A percentile compares a stretch with the other conserved stretches of the same genome.
Evolutionary conservation across 2,888 invertebrate species (phyloP).

Genomic region (Aspidiotus destructor): DNA sequence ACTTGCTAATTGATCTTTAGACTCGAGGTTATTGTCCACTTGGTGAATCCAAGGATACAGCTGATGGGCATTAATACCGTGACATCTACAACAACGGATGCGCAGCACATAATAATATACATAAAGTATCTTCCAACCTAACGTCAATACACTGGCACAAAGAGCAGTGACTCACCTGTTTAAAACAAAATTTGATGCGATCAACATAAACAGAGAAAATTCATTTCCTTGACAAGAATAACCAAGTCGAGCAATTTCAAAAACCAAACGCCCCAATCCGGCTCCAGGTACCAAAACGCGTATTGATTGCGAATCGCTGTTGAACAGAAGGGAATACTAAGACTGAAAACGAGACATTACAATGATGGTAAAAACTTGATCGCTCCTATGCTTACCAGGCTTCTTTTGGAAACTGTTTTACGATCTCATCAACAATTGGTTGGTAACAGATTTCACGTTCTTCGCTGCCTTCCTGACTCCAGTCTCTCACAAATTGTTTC

Average conservation of each 20-base stretch:
- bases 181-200: conserved; percentile 89
- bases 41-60: conserved; percentile 95
- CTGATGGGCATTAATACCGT: conserved; percentile 58
- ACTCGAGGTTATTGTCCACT: conserved; percentile 75
- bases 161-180: conserved; percentile 55
- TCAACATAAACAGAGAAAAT: conserved; percentile 94
- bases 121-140: background rate
- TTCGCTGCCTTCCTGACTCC: conserved; percentile 73
- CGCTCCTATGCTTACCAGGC: conserved; percentile 39
- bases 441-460: conserved; percentile 81
- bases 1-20: conserved; percentile 67
- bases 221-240: conserved; percentile 95
- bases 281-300: conserved; percentile 88
- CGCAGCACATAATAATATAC: no score
- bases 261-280: conserved; percentile 87
- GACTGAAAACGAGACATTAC: background rate
- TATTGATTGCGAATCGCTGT: conserved; percentile 47
- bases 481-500: conserved; percentile 94
- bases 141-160: background rate
- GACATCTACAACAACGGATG: conserved; percentile 44
- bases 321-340: background rate
- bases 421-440: conserved; percentile 78
- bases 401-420: conserved; percentile 57
- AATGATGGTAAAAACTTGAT: background rate
- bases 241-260: conserved; percentile 82